These are phyloP conservation scores for Merodon equestris DNA, from an alignment of 2,888 invertebrate species.

Conservation along the genomic window DNA sequence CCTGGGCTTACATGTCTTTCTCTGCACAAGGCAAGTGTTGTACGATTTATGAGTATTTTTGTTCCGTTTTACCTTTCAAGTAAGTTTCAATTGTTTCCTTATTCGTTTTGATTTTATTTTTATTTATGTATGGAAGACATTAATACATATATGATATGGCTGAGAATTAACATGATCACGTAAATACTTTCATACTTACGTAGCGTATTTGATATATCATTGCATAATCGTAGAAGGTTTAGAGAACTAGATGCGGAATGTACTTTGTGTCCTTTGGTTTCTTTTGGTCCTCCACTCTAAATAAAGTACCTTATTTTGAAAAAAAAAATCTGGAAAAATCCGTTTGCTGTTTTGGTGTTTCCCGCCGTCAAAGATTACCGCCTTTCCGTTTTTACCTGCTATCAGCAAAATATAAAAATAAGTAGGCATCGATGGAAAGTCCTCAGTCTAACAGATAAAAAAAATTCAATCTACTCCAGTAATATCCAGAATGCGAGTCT, in stretches of 20 bases:
- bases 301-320: too few relatives aligned
- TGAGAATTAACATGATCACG: conserved; percentile 12
- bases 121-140: conserved; percentile 21
- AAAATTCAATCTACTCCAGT: too few relatives aligned
- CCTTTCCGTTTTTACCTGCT: too few relatives aligned
- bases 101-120: conserved; percentile 32
- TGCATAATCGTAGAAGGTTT: conserved; percentile 34
- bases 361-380: too few relatives aligned
- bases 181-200: conserved; percentile 42
- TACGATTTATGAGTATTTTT: conserved; percentile 23
- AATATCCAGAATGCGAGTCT: too few relatives aligned
- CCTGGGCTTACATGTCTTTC: conserved; percentile 59
- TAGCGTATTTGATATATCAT: conserved; percentile 44
- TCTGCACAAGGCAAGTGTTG: conserved; percentile 47
- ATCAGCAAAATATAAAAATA: too few relatives aligned
- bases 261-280: conserved; percentile 1
- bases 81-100: conserved; percentile 32
- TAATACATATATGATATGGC: neutral
- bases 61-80: conserved; percentile 23
- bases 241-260: conserved; percentile 17
- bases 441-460: too few relatives aligned
- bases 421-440: too few relatives aligned
- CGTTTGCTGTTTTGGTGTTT: too few relatives aligned
- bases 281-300: neutral
- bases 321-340: too few relatives aligned